These are phyloP conservation scores for Clytia hemisphaerica DNA, from an alignment of 30 jellyfish, hydroid and myxozoan species.

Conservation along the genomic window DNA sequence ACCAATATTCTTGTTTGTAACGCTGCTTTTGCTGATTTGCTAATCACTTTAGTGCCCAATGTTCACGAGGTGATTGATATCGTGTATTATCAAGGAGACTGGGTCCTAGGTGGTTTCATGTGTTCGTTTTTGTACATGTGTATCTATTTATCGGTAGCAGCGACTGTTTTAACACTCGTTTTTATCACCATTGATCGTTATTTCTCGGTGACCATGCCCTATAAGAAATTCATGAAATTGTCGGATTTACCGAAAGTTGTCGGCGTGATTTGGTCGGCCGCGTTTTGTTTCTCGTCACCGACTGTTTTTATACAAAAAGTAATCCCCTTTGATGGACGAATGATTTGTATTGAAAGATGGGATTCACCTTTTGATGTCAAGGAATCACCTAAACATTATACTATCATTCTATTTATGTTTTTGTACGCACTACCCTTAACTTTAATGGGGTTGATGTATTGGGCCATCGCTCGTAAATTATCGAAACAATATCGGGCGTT, in stretches of 20 bases:
- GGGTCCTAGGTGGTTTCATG: conserved; percentile 73
- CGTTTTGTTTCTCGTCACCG: conserved; percentile 67
- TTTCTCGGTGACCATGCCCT: conserved; percentile 59
- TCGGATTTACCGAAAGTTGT: conserved; percentile 20
- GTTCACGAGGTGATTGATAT: conserved; percentile 49
- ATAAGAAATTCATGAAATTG: conserved; percentile 29
- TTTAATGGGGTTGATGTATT: conserved; percentile 51
- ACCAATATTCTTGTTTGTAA: conserved; percentile 62
- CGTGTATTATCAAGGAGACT: conserved; percentile 31
- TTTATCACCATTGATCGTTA: conserved; percentile 69
- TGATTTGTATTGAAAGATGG: conserved; percentile 64
- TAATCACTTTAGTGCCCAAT: conserved; percentile 60
- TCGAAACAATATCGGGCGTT: conserved; percentile 15
- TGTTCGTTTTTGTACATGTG: conserved; percentile 45
- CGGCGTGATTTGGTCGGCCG: conserved; percentile 47
- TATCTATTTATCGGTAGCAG: conserved; percentile 63
- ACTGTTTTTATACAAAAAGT: conserved; percentile 55
- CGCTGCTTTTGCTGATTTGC: conserved; percentile 61
- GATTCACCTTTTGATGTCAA: conserved; percentile 44
- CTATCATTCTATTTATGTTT: conserved; percentile 51
- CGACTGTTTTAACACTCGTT: conserved; percentile 47
- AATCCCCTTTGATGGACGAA: conserved; percentile 1
- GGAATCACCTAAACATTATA: conserved; percentile 65
- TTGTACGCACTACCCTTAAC: conserved; percentile 57
- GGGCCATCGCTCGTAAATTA: conserved; percentile 42